A percentile compares a stretch with the other conserved stretches of the same genome.
Evolutionary conservation across 2,888 invertebrate species (phyloP).

Genomic region (Himalopsyche kuldschensis): DNA sequence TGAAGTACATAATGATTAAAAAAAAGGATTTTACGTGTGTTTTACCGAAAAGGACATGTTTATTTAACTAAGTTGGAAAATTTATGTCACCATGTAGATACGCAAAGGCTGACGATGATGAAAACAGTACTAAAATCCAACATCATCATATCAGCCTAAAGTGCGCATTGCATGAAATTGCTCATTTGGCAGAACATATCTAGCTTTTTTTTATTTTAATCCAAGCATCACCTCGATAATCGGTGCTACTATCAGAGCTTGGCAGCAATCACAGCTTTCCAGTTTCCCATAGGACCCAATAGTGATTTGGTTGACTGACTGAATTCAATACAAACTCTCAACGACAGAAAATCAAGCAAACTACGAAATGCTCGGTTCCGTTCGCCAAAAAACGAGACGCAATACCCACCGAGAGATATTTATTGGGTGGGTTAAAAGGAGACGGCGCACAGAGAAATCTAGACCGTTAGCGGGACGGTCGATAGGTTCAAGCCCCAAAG

Average conservation of each 20-base stretch:
- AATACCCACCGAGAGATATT: not conserved
- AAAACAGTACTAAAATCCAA: too few species aligned
- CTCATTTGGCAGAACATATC: not conserved
- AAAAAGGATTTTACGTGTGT: too few species aligned
- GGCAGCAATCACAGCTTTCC: constrained; percentile 14
- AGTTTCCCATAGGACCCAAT: constrained; percentile 16
- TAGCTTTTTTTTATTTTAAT: not conserved
- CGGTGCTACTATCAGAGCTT: constrained; percentile 7
- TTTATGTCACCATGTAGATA: too few species aligned
- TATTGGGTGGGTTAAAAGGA: not conserved
- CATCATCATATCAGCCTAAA: too few species aligned
- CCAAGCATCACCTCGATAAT: constrained; percentile 1
- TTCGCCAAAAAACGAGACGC: not conserved
- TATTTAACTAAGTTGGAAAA: too few species aligned
- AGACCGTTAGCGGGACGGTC: not conserved
- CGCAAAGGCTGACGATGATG: too few species aligned
- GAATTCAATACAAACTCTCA: not conserved
- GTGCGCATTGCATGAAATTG: not conserved
- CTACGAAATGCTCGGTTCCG: not conserved
- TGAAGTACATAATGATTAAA: too few species aligned
- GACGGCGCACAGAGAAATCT: not conserved
- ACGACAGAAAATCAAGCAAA: not conserved
- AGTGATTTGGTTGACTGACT: not conserved
- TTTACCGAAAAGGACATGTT: too few species aligned
- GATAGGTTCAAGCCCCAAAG: not conserved